These are phyloP conservation scores for Uropetala carovei DNA, from an alignment of 2,888 invertebrate species.

Conservation along the genomic window DNA sequence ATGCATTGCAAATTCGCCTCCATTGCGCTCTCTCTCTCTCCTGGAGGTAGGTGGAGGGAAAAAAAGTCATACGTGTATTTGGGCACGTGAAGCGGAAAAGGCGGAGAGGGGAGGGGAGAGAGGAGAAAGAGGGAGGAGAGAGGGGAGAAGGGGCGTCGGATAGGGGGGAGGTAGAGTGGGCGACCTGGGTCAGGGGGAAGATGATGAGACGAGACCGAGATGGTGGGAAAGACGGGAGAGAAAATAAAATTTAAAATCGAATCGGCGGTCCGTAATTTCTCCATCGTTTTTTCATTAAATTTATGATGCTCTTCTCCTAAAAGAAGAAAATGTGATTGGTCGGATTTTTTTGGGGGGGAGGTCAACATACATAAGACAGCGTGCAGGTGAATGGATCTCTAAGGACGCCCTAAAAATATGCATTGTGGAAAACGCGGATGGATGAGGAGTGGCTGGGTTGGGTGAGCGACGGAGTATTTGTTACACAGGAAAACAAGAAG, in stretches of 20 bases:
- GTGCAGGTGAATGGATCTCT: background rate
- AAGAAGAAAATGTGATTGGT: background rate
- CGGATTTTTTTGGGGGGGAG: background rate
- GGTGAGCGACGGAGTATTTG: background rate
- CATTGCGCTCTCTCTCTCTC: background rate
- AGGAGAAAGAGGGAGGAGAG: too few species aligned
- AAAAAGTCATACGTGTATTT: conserved; percentile 1
- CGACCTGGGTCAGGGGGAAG: too few species aligned
- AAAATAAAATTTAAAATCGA: background rate
- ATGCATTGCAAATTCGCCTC: conserved; percentile 17
- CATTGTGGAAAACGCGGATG: background rate
- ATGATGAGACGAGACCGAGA: too few species aligned
- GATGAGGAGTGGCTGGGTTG: background rate
- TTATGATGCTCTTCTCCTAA: background rate
- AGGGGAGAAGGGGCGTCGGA: too few species aligned
- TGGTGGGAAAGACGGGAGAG: too few species aligned
- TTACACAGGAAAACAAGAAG: background rate
- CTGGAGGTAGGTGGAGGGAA: background rate
- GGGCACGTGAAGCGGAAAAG: background rate
- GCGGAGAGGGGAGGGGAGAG: background rate
- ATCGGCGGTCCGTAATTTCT: background rate
- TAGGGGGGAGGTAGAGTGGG: too few species aligned
- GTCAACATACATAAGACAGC: background rate
- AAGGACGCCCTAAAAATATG: background rate
- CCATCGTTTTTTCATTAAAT: conserved; percentile 1